Base-by-base conservation (phyloP, 2,888 invertebrate species). In the Malacosoma neustria region DNA sequence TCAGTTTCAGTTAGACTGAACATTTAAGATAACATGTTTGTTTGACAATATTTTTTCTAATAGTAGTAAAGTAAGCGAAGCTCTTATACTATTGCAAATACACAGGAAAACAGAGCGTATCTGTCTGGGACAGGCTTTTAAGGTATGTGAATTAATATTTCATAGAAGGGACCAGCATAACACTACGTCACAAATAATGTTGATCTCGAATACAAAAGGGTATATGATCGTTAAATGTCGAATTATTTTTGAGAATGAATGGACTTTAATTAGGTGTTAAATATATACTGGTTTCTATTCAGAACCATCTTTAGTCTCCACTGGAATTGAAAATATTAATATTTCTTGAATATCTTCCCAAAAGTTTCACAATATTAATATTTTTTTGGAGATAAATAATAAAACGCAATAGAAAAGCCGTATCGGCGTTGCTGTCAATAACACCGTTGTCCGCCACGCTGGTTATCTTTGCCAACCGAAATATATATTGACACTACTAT, bases 51-150 rank as follows among this genome's bases (percentile, higher is more conserved):
- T n/a, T n/a, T n/a, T n/a, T n/a, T n/a, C n/a, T n/a, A n/a, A n/a
- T n/a, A n/a, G n/a, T n/a, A n/a, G n/a, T n/a, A n/a, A n/a, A n/a
- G n/a, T n/a, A n/a, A n/a, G n/a, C n/a, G n/a, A n/a, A n/a, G n/a
- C n/a, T n/a, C n/a, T n/a, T n/a, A n/a, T n/a, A n/a, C n/a, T n/a
- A n/a, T n/a, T n/a, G n/a, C n/a, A n/a, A n/a, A n/a, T n/a, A n/a
- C n/a, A n/a, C n/a, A n/a, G n/a, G n/a, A n/a, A n/a, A n/a, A n/a
- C n/a, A n/a, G n/a, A n/a, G n/a, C 6, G 22, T 50, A 46, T 50
- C 48, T 48, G 46, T 48, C 48, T 36, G 13, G 33, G 42, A 37
- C 50, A 50, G 45, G 36, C 40, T 36, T 36, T 36, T 37, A 29
- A 32, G 32, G 36, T 36, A 4, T 4, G 37, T 33, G 36, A 34